Percentiles rank a stretch among this genome's conserved stretches.
These are phyloP conservation scores for Flexamia atlantica DNA, from an alignment of 2,888 invertebrate species.

Conservation along the genomic window DNA sequence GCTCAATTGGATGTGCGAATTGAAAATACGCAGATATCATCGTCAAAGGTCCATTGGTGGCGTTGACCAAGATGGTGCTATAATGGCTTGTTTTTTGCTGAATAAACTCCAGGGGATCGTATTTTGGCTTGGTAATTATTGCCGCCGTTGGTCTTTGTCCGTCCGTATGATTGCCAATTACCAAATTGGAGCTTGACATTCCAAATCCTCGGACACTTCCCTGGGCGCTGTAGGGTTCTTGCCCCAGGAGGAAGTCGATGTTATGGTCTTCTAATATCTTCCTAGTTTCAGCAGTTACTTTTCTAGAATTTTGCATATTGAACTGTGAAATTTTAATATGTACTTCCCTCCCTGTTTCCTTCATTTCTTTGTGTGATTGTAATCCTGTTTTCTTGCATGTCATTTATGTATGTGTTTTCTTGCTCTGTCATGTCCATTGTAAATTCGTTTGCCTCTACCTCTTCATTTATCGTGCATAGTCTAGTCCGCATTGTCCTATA, in stretches of 20 bases:
- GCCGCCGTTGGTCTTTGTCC: constrained; percentile 1
- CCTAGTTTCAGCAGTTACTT: no score
- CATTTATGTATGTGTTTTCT: neutral
- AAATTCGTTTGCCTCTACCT: no score
- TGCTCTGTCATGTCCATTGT: no score
- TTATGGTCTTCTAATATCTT: neutral
- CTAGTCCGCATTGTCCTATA: no score
- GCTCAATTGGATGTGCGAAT: no score
- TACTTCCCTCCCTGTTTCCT: no score
- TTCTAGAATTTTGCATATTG: neutral
- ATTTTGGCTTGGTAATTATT: neutral
- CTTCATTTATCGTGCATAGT: no score
- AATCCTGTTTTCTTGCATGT: no score
- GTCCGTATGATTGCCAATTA: neutral
- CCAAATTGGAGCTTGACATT: neutral
- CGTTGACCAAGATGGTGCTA: neutral
- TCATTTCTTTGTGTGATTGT: no score
- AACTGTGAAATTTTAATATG: neutral
- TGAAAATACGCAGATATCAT: neutral
- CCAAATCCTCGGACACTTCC: neutral
- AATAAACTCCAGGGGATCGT: neutral
- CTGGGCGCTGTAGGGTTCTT: neutral
- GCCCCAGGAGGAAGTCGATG: neutral
- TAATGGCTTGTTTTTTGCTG: neutral
- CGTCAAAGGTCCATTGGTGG: neutral